Evolutionary conservation across 2,888 invertebrate species (phyloP).

Genomic region (Cosmopolites sordidus): DNA sequence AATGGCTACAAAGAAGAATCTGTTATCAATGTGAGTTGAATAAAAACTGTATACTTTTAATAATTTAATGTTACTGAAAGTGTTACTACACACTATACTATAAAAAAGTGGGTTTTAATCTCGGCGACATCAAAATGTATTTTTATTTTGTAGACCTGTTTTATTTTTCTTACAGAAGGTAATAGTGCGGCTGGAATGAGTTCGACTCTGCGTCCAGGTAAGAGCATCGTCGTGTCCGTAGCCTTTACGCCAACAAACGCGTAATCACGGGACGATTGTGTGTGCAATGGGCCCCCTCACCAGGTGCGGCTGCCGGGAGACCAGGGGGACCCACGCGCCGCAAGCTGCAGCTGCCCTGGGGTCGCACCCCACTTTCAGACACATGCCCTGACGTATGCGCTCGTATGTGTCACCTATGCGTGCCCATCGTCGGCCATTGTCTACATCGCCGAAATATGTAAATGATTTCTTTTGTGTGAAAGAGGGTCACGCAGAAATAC

Average conservation of each 20-base stretch:
- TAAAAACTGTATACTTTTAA: no score
- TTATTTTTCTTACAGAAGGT: no score
- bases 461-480: constrained; percentile 22
- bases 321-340: constrained; percentile 22
- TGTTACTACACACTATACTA: no score
- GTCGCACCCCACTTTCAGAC: constrained; percentile 36
- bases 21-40: no score
- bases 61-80: no score
- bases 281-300: constrained; percentile 16
- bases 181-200: no score
- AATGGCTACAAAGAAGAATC: no score
- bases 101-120: no score
- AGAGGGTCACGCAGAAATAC: background rate
- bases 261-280: constrained; percentile 28
- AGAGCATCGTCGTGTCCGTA: constrained; percentile 10
- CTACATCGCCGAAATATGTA: constrained; percentile 22
- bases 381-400: constrained; percentile 28
- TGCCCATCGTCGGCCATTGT: constrained; percentile 24
- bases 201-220: constrained; percentile 20
- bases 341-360: constrained; percentile 41
- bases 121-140: no score
- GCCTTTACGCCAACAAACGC: constrained; percentile 20
- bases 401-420: constrained; percentile 28
- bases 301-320: constrained; percentile 19
- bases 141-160: no score